phyloP scores from a whole-genome alignment of 2,888 invertebrate genomes.

The Colostygia pectinataria region DNA sequence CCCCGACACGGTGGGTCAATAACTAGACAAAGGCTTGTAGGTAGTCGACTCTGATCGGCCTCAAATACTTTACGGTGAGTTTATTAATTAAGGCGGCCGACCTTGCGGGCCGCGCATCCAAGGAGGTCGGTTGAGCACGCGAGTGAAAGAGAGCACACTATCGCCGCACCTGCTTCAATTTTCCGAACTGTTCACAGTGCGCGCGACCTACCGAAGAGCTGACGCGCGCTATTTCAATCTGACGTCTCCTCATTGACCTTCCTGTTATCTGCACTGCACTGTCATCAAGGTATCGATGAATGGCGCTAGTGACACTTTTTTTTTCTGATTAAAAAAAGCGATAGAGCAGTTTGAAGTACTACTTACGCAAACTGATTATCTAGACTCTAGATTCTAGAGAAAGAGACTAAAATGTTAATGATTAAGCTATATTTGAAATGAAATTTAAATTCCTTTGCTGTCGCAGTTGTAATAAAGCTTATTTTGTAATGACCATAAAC shows the following conservation, averaged over 20 bases:
- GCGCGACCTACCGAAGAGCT: constrained; percentile 57
- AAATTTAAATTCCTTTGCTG: no score
- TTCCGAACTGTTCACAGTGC: constrained; percentile 41
- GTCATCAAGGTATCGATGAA: constrained; percentile 46
- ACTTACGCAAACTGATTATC: no score
- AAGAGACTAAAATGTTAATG: no score
- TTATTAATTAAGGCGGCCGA: constrained; percentile 83
- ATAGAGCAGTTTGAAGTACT: neutral
- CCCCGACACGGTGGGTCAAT: constrained; percentile 69
- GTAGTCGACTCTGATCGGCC: constrained; percentile 78
- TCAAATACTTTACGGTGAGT: constrained; percentile 82
- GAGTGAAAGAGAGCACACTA: constrained; percentile 59
- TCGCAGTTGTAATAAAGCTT: no score
- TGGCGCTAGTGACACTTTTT: constrained; percentile 15
- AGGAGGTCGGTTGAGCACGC: constrained; percentile 73
- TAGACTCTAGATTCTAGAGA: no score
- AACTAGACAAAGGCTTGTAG: constrained; percentile 80
- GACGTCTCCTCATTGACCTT: constrained; percentile 79
- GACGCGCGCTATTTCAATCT: constrained; percentile 65
- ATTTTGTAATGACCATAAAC: neutral
- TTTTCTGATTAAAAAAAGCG: neutral
- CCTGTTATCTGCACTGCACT: constrained; percentile 74
- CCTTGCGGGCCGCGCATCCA: constrained; percentile 81
- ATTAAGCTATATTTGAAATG: no score
- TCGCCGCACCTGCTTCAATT: constrained; percentile 34